These are phyloP conservation scores for Caenorhabditis afra DNA, from an alignment of 2,888 invertebrate genomes.

Conservation along the genomic window DNA sequence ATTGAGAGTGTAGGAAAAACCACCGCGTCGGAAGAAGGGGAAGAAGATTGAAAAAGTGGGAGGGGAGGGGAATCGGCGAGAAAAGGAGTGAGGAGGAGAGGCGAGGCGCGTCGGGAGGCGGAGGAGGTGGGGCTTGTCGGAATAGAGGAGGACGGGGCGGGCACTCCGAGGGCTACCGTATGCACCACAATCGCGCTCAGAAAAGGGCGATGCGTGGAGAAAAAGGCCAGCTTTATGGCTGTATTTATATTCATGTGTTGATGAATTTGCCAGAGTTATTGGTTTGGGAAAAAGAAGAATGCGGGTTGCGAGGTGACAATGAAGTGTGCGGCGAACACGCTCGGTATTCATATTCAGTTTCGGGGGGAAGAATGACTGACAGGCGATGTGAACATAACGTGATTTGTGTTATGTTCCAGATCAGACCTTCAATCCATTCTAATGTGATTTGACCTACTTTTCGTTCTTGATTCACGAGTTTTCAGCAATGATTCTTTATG, in stretches of 20 bases:
- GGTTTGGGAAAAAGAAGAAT: conserved; percentile 44
- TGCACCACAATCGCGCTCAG: conserved; percentile 17
- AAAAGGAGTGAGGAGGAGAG: conserved; percentile 45
- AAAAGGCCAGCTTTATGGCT: conserved; percentile 43
- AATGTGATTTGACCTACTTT: too few species aligned
- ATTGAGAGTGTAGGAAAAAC: conserved; percentile 18
- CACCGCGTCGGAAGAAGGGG: neutral
- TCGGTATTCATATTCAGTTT: neutral
- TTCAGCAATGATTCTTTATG: too few species aligned
- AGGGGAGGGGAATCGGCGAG: conserved; percentile 31
- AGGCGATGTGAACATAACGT: too few species aligned
- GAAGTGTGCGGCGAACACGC: conserved; percentile 7
- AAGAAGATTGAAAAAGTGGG: conserved; percentile 19
- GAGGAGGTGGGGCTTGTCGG: conserved; percentile 49
- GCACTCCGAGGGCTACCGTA: conserved; percentile 54
- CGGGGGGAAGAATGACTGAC: neutral
- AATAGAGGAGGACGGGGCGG: conserved; percentile 35
- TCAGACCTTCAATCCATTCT: too few species aligned
- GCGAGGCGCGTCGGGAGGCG: conserved; percentile 19
- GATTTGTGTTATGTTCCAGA: too few species aligned
- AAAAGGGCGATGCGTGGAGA: conserved; percentile 9
- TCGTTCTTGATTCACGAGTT: too few species aligned
- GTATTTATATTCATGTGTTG: conserved; percentile 56
- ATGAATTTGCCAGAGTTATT: conserved; percentile 47
- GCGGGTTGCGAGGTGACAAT: conserved; percentile 7